phyloP scores from a whole-genome alignment of 2,113 vertebrate species.

The Benitochromis conjunctus region DNA sequence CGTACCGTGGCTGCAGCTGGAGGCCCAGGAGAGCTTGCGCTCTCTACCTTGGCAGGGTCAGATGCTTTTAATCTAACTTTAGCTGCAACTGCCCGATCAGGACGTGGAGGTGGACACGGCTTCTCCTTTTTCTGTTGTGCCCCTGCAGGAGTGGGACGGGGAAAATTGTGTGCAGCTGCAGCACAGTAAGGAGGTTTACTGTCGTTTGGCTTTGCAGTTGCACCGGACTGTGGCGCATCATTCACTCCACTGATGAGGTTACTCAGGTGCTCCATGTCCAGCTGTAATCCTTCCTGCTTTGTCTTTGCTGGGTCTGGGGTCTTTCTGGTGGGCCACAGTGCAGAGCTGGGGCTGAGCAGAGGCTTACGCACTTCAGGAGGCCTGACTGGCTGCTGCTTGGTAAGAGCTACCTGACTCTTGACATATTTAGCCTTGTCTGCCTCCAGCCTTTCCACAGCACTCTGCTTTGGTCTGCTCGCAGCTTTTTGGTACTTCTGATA shows the following conservation, averaged over 20 bases:
- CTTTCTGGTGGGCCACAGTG: constrained; percentile 68
- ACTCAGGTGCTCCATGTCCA: constrained; percentile 86
- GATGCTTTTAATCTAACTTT: constrained; percentile 46
- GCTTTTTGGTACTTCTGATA: constrained; percentile 43
- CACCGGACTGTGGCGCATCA: constrained; percentile 27
- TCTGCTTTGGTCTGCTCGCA: constrained; percentile 66
- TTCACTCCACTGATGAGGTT: constrained; percentile 84
- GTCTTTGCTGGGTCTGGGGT: not conserved
- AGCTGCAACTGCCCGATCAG: constrained; percentile 18
- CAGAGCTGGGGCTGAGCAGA: constrained; percentile 44
- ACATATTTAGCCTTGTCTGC: constrained; percentile 93
- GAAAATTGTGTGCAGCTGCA: not conserved
- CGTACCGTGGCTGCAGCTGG: constrained; percentile 70
- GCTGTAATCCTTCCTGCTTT: constrained; percentile 47
- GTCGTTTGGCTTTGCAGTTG: not conserved
- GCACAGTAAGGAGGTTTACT: not conserved
- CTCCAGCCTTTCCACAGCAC: constrained; percentile 85
- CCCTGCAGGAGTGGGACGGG: not conserved
- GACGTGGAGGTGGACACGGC: not conserved
- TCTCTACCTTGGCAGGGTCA: not conserved
- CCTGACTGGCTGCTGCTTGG: constrained; percentile 76
- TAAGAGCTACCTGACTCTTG: constrained; percentile 83
- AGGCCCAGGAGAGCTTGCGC: constrained; percentile 11
- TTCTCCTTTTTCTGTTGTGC: not conserved
- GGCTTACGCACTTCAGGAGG: constrained; percentile 58